Evolutionary conservation across 1,140 invertebrate species (phyloP), one percentile per base, ranked within the genome.

Genomic region (Neomicropteryx cornuta): DNA sequence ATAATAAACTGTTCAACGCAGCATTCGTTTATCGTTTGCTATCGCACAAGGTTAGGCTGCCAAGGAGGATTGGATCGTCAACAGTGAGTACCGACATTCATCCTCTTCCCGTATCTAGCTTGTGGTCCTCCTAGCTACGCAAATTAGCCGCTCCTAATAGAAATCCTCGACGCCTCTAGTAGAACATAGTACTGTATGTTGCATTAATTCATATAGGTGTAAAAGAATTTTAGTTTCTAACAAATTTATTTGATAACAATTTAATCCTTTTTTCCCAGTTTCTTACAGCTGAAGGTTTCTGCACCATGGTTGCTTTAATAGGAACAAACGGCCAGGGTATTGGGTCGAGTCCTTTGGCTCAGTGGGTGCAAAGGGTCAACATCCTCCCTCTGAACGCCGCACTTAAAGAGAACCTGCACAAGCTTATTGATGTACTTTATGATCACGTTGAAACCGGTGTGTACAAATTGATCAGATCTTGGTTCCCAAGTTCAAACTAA

Each of bases 251-350:
- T 27, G 13, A 27, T 8, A 27, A 13, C 23, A 13, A 10, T n/a
- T 28, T 17, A 32, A 32, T n/a, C 30, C 33, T 4, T 23, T 8
- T 28, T 39, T 70, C 74, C 21, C 60, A 91, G 85, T 93, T 87
- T 69, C 75, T 92, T 24, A 90, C 84, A 17, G 77, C 79, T 10
- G 83, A 89, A 47, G 90, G 90, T 1, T 97, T 97, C 60, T 75
- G 75, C 49, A 79, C 81, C 27, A 56, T 97, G 20, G 74, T 97
- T 62, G 87, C 89, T 20, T 63, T 97, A 21, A 73, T 96, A 46
- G 91, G 88, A 13, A 90, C 84, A 19, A 97, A 97, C 67, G 87
- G 86, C 1, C 94, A 97, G 69, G 93, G 92, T 37, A 82, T 97
- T 45, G 92, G 89, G 3, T 90, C 89, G 4, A 93, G 87, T 66